Base-by-base conservation (phyloP, 2,888 invertebrate species). In the Antitype chi region DNA sequence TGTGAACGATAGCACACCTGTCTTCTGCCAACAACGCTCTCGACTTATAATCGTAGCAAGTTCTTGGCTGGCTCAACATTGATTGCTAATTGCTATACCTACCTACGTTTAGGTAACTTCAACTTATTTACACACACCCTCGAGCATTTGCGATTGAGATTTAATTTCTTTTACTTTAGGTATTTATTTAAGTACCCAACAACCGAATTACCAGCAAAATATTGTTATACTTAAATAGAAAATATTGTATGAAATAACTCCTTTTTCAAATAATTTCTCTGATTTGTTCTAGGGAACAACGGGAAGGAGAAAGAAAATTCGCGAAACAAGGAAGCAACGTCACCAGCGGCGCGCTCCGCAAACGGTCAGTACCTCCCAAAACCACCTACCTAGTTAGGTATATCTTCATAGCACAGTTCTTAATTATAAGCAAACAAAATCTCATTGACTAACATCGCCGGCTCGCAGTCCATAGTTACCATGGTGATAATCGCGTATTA, bases 321-420 rank as follows among this genome's bases (percentile, higher is more conserved):
- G 93, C 97, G 97, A 94, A 97, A 97, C 93, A 98, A 98, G 95
- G 98, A 98, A 93, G 97, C 97, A 86, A 97, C 98, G 78, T 97
- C 98, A 74, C 97, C 98, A 68, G 98, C 98, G 85, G 97, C 97
- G 77, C 97, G 97, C 93, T 97, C 97, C 92, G 96, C 97, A 94
- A 97, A 97, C 93, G 97, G 97, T 97, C 88, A 97, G 97, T 94
- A 78, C 17, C 55, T 78, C 5, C 53, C 59, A 53, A 43, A 70
- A 28, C 11, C n/a, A 57, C 62, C 11, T 52, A 57, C 62, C 11
- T 52, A 11, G 23, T 52, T 43, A 43, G 38, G 47, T 43, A 43
- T 60, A 32, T 52, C 8, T 62, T 32, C 23, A 52, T 17, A 66
- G 47, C n/a, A n/a, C n/a, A 47, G 32, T 68, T 32, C 2, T 80